A percentile compares a stretch with the other conserved stretches of the same genome.
Evolutionary conservation across 2,888 invertebrate genomes (phyloP).

Genomic region (Parnassius smintheus): DNA sequence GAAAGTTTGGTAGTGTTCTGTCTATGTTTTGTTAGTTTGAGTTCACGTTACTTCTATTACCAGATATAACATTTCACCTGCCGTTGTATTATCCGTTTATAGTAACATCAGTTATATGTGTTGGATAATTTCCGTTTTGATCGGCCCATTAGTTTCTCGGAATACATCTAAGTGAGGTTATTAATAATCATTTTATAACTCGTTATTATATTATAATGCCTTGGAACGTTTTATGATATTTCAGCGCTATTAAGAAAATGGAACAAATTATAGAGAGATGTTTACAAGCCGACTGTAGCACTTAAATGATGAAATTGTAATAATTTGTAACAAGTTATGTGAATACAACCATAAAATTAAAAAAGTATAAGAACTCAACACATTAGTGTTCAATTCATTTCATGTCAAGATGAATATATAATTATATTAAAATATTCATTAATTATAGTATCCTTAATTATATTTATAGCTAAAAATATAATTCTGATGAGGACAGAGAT

Average conservation of each 20-base stretch:
- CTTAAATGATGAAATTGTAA: neutral
- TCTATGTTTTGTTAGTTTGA: no score
- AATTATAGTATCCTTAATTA: no score
- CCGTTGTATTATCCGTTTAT: conserved; percentile 6
- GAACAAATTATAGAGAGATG: conserved; percentile 21
- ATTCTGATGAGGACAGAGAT: no score
- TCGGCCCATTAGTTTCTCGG: conserved; percentile 11
- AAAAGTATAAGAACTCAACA: no score
- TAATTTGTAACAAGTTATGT: neutral
- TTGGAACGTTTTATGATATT: conserved; percentile 5
- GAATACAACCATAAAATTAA: neutral
- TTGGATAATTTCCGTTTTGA: conserved; percentile 9
- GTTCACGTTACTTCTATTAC: conserved; percentile 15
- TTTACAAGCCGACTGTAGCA: conserved; percentile 35
- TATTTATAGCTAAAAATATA: no score
- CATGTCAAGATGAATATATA: no score
- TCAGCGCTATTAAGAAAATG: neutral
- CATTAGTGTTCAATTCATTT: no score
- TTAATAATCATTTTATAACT: conserved; percentile 9
- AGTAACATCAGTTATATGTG: conserved; percentile 6
- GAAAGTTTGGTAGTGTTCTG: no score
- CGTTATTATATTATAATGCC: neutral
- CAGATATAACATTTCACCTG: conserved; percentile 10
- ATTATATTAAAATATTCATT: no score
- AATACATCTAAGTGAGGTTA: neutral